Evolutionary conservation across 2,113 vertebrate genomes (phyloP).

Genomic region (Sapajus apella): DNA sequence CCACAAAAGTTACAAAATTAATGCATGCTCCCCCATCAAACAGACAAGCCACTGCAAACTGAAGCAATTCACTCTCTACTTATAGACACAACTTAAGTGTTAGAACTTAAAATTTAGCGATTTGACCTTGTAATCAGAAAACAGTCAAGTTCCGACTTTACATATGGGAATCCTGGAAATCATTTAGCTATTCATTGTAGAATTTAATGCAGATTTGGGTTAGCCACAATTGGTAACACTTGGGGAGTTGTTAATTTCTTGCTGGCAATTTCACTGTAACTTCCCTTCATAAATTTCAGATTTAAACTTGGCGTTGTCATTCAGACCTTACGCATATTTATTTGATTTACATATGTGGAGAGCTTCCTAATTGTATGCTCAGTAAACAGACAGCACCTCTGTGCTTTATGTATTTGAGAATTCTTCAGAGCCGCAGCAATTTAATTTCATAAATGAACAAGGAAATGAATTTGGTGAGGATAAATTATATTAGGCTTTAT

Average conservation of each 20-base stretch:
- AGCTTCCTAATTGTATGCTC: conserved; percentile 30
- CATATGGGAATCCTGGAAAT: conserved; percentile 46
- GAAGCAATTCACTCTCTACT: conserved; percentile 7
- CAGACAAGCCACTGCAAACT: conserved; percentile 33
- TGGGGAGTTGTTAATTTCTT: conserved; percentile 72
- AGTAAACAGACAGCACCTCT: conserved; percentile 34
- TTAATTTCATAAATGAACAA: conserved; percentile 30
- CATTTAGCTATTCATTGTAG: conserved; percentile 33
- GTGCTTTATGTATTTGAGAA: conserved; percentile 45
- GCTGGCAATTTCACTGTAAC: conserved; percentile 68
- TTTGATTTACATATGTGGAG: conserved; percentile 40
- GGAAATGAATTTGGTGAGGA: not conserved
- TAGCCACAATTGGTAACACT: conserved; percentile 79
- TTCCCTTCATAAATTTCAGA: conserved; percentile 67
- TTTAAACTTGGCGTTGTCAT: conserved; percentile 66
- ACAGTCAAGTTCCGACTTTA: conserved; percentile 60
- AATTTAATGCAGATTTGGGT: conserved; percentile 69
- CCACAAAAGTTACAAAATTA: conserved; percentile 15
- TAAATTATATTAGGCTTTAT: not conserved
- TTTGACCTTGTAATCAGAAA: conserved; percentile 46
- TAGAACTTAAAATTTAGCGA: conserved; percentile 50
- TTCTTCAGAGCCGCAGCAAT: conserved; percentile 1
- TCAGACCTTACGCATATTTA: conserved; percentile 55
- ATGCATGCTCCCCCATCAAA: not conserved
- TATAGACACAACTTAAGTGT: conserved; percentile 36